Conservation (phyloP, 2,113 vertebrate genomes). For the Coturnix japonica region DNA sequence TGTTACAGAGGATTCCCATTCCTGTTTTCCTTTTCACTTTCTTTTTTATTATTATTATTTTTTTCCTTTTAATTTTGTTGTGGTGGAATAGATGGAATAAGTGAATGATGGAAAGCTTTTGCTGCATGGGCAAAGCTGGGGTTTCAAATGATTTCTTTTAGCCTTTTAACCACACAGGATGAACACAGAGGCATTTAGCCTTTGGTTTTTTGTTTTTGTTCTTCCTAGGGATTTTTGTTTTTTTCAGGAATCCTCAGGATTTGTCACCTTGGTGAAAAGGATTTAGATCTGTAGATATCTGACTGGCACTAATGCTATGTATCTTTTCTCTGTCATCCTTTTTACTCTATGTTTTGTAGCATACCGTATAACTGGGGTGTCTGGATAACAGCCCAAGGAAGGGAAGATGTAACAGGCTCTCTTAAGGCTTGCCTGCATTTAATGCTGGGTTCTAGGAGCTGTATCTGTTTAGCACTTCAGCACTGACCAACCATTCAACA, state of each 20-base stretch:
- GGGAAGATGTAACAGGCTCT: background rate
- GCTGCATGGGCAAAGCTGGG: background rate
- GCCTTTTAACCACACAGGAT: background rate
- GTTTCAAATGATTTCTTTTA: background rate
- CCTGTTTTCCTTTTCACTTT: background rate
- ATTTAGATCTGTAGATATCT: constrained; percentile 37
- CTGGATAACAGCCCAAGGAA: background rate
- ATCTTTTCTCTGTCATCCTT: background rate
- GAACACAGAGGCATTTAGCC: background rate
- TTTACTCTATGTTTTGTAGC: background rate
- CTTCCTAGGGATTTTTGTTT: background rate
- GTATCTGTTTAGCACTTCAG: background rate
- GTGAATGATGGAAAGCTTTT: background rate
- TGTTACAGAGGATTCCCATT: background rate
- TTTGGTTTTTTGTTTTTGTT: background rate
- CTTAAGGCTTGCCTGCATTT: background rate
- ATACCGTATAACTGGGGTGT: background rate
- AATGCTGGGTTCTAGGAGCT: background rate
- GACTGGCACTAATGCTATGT: background rate
- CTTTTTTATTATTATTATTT: background rate
- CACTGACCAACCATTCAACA: background rate
- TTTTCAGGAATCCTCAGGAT: background rate
- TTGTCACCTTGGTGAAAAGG: background rate
- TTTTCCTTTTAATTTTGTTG: background rate
- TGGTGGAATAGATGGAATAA: background rate